These are phyloP conservation scores for Sylvicola cinctus DNA, from an alignment of 2,888 invertebrate genomes.

Conservation along the genomic window DNA sequence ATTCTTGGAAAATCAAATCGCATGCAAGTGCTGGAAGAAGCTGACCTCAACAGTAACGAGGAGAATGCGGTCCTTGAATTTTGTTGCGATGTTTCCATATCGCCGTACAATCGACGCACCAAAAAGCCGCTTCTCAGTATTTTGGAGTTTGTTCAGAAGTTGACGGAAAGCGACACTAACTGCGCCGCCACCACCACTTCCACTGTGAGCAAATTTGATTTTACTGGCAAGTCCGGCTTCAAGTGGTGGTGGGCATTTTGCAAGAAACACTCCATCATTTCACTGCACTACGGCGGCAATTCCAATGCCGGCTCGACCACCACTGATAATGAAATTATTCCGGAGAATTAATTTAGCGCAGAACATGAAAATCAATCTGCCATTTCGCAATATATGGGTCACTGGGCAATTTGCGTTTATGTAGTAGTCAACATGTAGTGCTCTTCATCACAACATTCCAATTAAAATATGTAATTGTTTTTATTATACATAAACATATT, in stretches of 20 bases:
- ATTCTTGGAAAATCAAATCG: conserved; percentile 56
- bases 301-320: conserved; percentile 7
- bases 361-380: no score
- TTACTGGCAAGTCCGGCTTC: conserved; percentile 49
- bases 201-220: conserved; percentile 37
- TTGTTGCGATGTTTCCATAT: conserved; percentile 49
- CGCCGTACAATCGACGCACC: conserved; percentile 48
- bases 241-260: conserved; percentile 72
- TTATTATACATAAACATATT: no score
- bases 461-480: no score
- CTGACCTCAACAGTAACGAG: conserved; percentile 35
- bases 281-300: conserved; percentile 29
- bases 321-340: no score
- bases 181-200: background rate
- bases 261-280: conserved; percentile 55
- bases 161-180: conserved; percentile 21
- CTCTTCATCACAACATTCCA: no score
- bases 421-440: no score
- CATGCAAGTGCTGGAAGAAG: conserved; percentile 53
- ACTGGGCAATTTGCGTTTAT: no score
- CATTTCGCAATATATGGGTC: no score
- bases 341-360: no score
- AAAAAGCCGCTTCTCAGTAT: conserved; percentile 43
- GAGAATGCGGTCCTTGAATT: conserved; percentile 46
- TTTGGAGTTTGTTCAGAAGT: conserved; percentile 40